Base-by-base conservation (phyloP, 2,797 vertebrate genomes). In the Notamacropus eugenii region DNA sequence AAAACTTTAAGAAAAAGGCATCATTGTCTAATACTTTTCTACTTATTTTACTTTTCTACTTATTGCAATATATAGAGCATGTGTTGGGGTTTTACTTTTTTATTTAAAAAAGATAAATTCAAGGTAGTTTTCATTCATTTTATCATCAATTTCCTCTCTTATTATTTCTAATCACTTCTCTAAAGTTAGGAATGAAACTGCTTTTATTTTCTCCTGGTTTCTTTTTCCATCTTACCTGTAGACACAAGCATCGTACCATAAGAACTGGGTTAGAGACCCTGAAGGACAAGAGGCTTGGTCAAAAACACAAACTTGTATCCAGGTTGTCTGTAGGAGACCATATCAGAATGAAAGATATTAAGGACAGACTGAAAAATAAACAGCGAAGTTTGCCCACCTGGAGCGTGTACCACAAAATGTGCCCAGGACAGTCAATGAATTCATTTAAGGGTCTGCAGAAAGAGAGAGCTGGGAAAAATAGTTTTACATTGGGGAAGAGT, bases 91-190 rank as follows among this genome's bases (percentile, higher is more conserved):
- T 16, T 29, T 58, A 93, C 95, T 31, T 55, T 87, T 74, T 74
- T 28, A 94, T 67, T 82, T 94, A 91, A 93, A 96, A 95, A 95
- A 90, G 92, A 55, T 74, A 96, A 93, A 93, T 67, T 93, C 57
- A 58, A 97, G 34, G 58, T 52, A 74, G 13, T 94, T 97, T 95
- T 55, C 22, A 93, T 46, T 0, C 54, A 67, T 92, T 94, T 92
- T 52, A 87, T 22, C 52, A 93, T 92, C 31, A 40, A 58, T 92
- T 56, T 54, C 94, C 27, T 28, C 54, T 92, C 55, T 90, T 90
- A 91, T 0, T 91, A 55, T 67, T 62, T 95, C 92, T 52, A 96
- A 67, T 54, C 93, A 93, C 6, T 5, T 11, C 40, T 56, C 91
- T 74, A 31, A 97, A 95, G 56, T 31, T 34, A 92, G 40, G 93